Evolutionary conservation across 1,140 invertebrate species (phyloP).

Genomic region (Bactericera cockerelli): DNA sequence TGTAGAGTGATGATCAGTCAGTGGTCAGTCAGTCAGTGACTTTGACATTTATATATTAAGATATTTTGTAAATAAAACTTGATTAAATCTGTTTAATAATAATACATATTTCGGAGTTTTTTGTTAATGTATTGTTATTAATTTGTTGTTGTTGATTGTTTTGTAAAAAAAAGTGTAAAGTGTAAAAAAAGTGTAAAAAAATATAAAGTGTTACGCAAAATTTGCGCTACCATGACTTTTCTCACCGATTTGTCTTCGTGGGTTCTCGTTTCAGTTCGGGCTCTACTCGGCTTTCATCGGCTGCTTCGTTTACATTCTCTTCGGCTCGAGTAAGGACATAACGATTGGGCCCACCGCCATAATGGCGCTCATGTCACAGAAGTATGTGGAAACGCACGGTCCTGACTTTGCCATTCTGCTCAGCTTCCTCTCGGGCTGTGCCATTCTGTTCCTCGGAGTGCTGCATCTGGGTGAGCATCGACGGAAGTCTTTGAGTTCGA

Average conservation of each 20-base stretch:
- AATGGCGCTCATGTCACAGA: slow-evolving; percentile 47
- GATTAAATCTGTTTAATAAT: too few relatives aligned
- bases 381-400: slow-evolving; percentile 24
- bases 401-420: slow-evolving; percentile 53
- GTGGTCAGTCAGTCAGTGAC: too few relatives aligned
- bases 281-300: slow-evolving; percentile 71
- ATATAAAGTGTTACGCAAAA: too few relatives aligned
- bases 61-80: too few relatives aligned
- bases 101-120: too few relatives aligned
- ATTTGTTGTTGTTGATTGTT: too few relatives aligned
- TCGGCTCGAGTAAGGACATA: slow-evolving; percentile 69
- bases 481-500: not conserved
- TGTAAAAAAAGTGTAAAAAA: too few relatives aligned
- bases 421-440: slow-evolving; percentile 49
- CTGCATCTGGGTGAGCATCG: slow-evolving; percentile 42
- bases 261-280: slow-evolving; percentile 48
- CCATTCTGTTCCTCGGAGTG: slow-evolving; percentile 50
- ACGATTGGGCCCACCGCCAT: slow-evolving; percentile 68
- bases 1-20: too few relatives aligned
- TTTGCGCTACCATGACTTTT: too few relatives aligned
- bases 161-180: too few relatives aligned
- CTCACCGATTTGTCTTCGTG: slow-evolving; percentile 27
- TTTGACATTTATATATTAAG: too few relatives aligned
- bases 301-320: slow-evolving; percentile 61
- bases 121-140: too few relatives aligned